Evolutionary conservation across 2,113 vertebrate genomes (phyloP).

Genomic region (Phaethon lepturus): DNA sequence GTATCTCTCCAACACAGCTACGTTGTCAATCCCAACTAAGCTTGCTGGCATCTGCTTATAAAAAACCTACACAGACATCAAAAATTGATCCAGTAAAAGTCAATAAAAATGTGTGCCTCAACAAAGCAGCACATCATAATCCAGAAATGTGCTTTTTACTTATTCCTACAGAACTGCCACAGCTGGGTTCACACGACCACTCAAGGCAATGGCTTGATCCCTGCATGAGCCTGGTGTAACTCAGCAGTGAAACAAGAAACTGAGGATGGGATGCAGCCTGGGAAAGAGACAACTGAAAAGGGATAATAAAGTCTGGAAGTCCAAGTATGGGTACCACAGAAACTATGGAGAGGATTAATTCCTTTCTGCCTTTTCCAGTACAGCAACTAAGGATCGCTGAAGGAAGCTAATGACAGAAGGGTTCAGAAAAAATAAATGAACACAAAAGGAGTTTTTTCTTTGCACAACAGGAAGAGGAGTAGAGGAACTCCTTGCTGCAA

Average conservation of each 20-base stretch:
- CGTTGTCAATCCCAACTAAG: background rate
- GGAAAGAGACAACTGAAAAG: background rate
- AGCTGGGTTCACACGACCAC: background rate
- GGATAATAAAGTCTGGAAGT: background rate
- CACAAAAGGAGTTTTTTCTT: background rate
- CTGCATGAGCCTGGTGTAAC: background rate
- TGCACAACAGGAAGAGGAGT: background rate
- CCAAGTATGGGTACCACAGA: background rate
- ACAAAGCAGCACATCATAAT: background rate
- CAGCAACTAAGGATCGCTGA: background rate
- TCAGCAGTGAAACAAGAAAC: background rate
- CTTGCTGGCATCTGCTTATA: background rate
- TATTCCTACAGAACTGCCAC: background rate
- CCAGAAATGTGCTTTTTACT: background rate
- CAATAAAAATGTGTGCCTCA: background rate
- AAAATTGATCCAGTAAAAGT: background rate
- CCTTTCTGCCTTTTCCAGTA: background rate
- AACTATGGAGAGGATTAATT: background rate
- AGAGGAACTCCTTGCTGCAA: background rate
- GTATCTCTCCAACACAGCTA: background rate
- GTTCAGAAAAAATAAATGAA: background rate
- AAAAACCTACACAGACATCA: background rate
- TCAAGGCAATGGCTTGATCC: fast-evolving
- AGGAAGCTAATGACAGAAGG: background rate
- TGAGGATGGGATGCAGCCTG: background rate